Percentiles rank a stretch among this genome's conserved stretches.
Conservation (phyloP, 2,888 invertebrate genomes). For the Asteroscopus sphinx region DNA sequence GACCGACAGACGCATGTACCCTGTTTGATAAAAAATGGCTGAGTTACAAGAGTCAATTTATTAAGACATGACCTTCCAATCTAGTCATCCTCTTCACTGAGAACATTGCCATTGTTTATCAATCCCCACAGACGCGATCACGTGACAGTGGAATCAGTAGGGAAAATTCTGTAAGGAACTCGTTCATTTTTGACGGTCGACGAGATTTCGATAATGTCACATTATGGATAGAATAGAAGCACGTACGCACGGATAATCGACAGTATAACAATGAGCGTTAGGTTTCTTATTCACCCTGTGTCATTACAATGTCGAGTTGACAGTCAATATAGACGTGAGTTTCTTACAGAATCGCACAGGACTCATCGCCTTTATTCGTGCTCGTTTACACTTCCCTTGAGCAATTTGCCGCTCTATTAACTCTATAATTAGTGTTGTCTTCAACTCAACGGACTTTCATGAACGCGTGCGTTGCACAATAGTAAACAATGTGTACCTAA, state of each 20-base stretch:
- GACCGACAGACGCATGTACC: no score
- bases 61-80: not conserved
- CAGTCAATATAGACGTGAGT: no score
- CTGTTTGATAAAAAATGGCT: not conserved
- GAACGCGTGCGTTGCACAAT: conserved; percentile 19
- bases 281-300: no score
- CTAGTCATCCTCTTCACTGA: conserved; percentile 13
- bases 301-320: no score
- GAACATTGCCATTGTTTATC: conserved; percentile 23
- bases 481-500: not conserved
- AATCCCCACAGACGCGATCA: conserved; percentile 1
- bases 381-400: conserved; percentile 14
- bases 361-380: conserved; percentile 13
- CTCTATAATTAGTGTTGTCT: conserved; percentile 11
- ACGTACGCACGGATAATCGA: no score
- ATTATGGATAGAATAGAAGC: no score
- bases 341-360: no score
- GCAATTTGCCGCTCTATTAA: conserved; percentile 40
- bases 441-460: conserved; percentile 7
- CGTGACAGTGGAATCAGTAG: no score
- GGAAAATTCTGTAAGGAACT: no score
- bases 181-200: no score
- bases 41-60: not conserved
- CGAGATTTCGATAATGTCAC: no score
- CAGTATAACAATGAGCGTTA: no score